Evolutionary conservation across 2,797 vertebrate genomes (phyloP), one percentile per base, ranked within the genome.

Genomic region (Coilia nasus): DNA sequence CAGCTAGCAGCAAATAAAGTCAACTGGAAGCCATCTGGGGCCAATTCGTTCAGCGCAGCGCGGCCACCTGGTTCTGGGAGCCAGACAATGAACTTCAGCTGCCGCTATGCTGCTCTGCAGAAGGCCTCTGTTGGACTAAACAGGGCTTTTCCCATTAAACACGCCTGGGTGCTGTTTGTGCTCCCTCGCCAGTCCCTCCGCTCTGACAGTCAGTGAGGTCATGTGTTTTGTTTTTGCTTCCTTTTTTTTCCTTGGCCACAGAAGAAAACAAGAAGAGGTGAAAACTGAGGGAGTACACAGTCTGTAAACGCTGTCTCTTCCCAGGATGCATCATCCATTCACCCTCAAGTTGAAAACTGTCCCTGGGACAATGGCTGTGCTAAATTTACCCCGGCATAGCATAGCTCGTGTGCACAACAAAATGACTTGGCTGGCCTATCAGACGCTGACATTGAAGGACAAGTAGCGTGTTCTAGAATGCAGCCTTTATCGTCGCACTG

Each of bases 401-500:
- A 14, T 78, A 35, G 19, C 67, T 67, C 31, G 56, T 41, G 31
- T 82, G 50, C 28, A 44, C 71, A 6, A 35, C 17, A 1, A 17
- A 78, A 35, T 35, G 17, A 5, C 71, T 82, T 28, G 47, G 25
- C 47, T 82, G 47, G 54, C 56, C 60, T 82, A 21, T 44, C 28
- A 3, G 31, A 21, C 15, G 23, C 84, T 19, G 19, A 21, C 62
- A 75, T 80, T 46, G 64, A 81, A 60, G 67, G 41, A 11, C 64
- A 15, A 47, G 6, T 25, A 10, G 56, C 14, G 1, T 31, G 57
- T 54, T n/a, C 60, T 23, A 54, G 82, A 82, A 44, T 57, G 60
- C 7, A 35, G 19, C n/a, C 54, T 85, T 87, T 85, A 83, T 87
- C 87, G 85, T 15, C 31, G 25, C 0, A 25, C 75, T 2, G 56